A percentile compares a stretch with the other conserved stretches of the same genome.
Evolutionary conservation across 2,797 vertebrate genomes (phyloP).

Genomic region (Sternotherus odoratus): DNA sequence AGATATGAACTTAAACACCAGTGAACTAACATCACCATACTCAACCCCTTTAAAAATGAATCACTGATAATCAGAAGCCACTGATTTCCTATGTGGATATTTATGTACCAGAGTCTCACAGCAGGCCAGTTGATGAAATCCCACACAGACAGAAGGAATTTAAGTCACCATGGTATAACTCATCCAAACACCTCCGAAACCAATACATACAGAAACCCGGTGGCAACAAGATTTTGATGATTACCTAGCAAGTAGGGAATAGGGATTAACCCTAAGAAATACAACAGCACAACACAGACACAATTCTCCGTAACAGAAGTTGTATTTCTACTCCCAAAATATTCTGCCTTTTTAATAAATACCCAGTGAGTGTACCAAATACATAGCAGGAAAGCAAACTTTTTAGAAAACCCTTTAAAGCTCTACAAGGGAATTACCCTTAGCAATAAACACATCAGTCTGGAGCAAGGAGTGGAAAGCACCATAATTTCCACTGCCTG

Average conservation of each 20-base stretch:
- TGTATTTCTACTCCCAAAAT: not conserved
- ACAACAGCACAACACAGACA: not conserved
- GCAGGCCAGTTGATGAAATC: not conserved
- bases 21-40: not conserved
- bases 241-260: not conserved
- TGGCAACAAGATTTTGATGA: not conserved
- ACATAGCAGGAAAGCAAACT: not conserved
- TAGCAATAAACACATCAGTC: not conserved
- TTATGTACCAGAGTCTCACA: not conserved
- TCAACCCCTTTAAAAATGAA: not conserved
- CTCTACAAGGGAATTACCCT: not conserved
- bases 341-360: not conserved
- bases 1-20: not conserved
- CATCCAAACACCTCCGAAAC: not conserved
- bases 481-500: not conserved
- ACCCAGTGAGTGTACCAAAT: not conserved
- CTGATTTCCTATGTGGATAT: fast-evolving
- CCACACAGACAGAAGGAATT: not conserved
- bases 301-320: not conserved
- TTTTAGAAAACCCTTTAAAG: not conserved
- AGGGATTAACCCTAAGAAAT: not conserved
- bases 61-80: not conserved
- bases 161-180: not conserved
- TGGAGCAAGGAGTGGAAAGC: not conserved
- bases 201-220: not conserved